Conservation (phyloP, 2,888 invertebrate genomes). For the Nomada ferruginata region DNA sequence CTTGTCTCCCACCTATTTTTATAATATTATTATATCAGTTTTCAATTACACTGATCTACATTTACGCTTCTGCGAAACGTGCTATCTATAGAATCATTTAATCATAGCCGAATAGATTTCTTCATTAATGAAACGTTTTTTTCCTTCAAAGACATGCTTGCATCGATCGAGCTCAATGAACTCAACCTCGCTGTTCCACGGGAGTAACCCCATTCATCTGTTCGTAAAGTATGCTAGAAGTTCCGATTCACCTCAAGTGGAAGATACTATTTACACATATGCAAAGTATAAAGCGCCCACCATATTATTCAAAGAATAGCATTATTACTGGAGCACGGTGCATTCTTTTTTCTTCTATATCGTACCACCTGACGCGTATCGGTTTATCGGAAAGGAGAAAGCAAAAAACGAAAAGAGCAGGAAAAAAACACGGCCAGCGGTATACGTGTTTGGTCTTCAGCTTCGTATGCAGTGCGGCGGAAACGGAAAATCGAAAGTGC, state of each 20-base stretch:
- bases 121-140: too few relatives aligned
- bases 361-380: conserved; percentile 43
- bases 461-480: conserved; percentile 44
- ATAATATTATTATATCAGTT: too few relatives aligned
- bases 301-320: conserved; percentile 23
- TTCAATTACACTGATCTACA: too few relatives aligned
- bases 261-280: neutral
- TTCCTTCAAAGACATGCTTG: too few relatives aligned
- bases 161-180: too few relatives aligned
- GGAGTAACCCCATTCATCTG: neutral
- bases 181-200: neutral
- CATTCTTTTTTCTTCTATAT: conserved; percentile 5
- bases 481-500: conserved; percentile 71
- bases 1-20: too few relatives aligned
- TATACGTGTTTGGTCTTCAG: conserved; percentile 51
- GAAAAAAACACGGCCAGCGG: neutral
- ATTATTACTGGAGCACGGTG: conserved; percentile 18
- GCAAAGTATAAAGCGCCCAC: conserved; percentile 21
- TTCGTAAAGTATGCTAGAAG: neutral
- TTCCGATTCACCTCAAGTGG: neutral
- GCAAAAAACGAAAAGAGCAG: conserved; percentile 3
- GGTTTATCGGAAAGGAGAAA: conserved; percentile 31
- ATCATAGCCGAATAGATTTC: too few relatives aligned
- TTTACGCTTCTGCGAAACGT: too few relatives aligned
- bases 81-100: too few relatives aligned